Conservation (phyloP, 2,888 invertebrate genomes). For the Itoplectis maculator region DNA sequence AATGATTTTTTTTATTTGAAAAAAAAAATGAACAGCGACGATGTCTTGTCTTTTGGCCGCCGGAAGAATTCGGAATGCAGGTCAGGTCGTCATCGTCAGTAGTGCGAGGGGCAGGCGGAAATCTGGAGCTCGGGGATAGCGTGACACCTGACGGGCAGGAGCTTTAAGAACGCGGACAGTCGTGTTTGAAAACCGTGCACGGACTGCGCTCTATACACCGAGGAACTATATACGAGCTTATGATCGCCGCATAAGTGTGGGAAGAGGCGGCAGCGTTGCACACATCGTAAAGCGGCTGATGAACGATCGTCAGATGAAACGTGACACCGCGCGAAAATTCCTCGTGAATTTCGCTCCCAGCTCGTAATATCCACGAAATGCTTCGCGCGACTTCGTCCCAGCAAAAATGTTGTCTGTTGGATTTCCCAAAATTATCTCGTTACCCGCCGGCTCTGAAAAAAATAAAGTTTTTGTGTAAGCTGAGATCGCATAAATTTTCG, state of each 20-base stretch:
- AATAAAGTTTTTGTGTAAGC: too few species aligned
- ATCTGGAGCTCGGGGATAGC: conserved; percentile 69
- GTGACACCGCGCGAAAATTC: conserved; percentile 36
- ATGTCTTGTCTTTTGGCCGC: conserved; percentile 3
- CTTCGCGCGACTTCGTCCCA: background rate
- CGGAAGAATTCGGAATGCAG: conserved; percentile 50
- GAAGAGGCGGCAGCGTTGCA: conserved; percentile 6
- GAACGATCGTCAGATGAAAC: conserved; percentile 48
- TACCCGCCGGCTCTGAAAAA: too few species aligned
- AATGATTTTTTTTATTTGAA: background rate
- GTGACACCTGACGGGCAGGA: conserved; percentile 79
- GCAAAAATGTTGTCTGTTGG: too few species aligned
- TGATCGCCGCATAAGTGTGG: conserved; percentile 18
- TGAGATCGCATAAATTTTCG: too few species aligned
- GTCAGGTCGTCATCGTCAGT: conserved; percentile 50
- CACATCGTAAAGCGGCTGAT: conserved; percentile 13
- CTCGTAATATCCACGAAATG: conserved; percentile 15
- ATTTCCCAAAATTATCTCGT: too few species aligned
- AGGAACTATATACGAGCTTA: conserved; percentile 12
- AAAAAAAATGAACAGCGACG: background rate
- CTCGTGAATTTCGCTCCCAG: conserved; percentile 15
- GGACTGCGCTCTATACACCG: conserved; percentile 21
- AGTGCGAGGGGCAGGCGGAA: conserved; percentile 16
- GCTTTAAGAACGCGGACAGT: conserved; percentile 76
- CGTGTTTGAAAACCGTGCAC: conserved; percentile 74